phyloP scores from a whole-genome alignment of 1,140 invertebrate genomes.

The Drosophila ogumai region DNA sequence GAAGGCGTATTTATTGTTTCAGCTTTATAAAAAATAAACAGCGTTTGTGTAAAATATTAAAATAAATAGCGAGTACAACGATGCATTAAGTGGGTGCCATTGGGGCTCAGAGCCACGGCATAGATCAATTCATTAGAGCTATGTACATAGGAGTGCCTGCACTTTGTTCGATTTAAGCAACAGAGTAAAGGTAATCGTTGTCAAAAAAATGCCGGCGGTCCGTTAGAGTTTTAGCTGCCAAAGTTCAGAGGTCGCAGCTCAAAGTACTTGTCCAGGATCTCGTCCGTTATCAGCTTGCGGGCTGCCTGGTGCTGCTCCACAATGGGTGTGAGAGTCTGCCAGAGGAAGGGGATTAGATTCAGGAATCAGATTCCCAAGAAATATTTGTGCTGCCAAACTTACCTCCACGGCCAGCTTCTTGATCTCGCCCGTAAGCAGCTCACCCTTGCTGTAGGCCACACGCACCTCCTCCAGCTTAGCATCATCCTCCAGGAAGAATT shows the following conservation, averaged over 20 bases:
- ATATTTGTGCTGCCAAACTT: not conserved
- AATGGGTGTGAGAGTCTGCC: conserved; percentile 87
- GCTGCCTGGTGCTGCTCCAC: conserved; percentile 93
- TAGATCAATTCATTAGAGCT: conserved; percentile 58
- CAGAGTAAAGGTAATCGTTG: conserved; percentile 30
- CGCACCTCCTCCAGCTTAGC: conserved; percentile 93
- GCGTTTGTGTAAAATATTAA: conserved; percentile 42
- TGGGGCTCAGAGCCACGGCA: conserved; percentile 46
- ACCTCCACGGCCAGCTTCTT: conserved; percentile 95
- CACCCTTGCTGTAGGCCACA: conserved; percentile 94
- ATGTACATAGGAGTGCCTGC: conserved; percentile 44
- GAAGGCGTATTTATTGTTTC: conserved; percentile 66
- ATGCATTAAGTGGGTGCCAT: conserved; percentile 52
- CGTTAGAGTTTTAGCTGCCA: conserved; percentile 47
- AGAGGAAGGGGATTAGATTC: not conserved
- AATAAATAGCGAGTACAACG: conserved; percentile 71
- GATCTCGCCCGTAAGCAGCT: conserved; percentile 96
- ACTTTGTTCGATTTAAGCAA: conserved; percentile 25
- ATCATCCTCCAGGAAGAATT: conserved; percentile 98
- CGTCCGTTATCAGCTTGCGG: conserved; percentile 93
- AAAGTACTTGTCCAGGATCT: conserved; percentile 93
- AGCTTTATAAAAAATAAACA: conserved; percentile 74
- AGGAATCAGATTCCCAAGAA: not conserved
- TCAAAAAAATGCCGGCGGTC: conserved; percentile 22
- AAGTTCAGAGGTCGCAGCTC: conserved; percentile 91